Base-by-base conservation (phyloP, 2,888 invertebrate genomes). In the Apodemia duryi region DNA sequence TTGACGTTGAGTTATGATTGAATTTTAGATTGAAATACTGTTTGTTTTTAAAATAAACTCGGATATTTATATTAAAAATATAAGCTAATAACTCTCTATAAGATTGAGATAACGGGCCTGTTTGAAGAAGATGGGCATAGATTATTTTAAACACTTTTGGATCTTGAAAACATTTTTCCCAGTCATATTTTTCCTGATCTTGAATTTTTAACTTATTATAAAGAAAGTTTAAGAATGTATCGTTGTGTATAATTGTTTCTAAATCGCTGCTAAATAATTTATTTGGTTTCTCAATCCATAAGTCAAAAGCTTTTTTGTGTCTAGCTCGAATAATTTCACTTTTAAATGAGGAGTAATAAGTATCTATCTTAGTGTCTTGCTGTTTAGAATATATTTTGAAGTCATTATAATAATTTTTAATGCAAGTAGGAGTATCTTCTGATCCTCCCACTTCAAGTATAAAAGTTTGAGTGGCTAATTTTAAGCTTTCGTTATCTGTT, bases 21-120 rank as follows among this genome's bases (percentile, higher is more conserved):
- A 62, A 41, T 6, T 52, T 11, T 2, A 65, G 29, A 9, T 13
- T 52, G 5, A 52, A 61, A 10, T 13, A 6, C n/a, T 65, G 35
- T 46, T 52, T 21, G n/a, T 51, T 2, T 29, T 49, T n/a, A 6
- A 52, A 5, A n/a, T 65, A 65, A 29, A 65, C 51, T 52, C 65
- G 51, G 1, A 65, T 61, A 29, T 65, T 65, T 6, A 65, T 61
- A 10, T 61, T 38, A 61, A 65, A 65, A 61, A 65, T 62, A 29
- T 61, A 29, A 41, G 65, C 65, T 61, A 65, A 51, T 11, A 65
- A 28, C 32, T 65, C 65, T 61, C 65, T 65, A 32, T 65, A 65
- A 61, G 38, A 61, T 38, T n/a, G 49, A 7, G 60, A 49, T 29
- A 32, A 28, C 13, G 65, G 61, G 13, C 65, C 65, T 5, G 9